Evolutionary conservation across 2,888 invertebrate species (phyloP).

Genomic region (Mesoligia furuncula): DNA sequence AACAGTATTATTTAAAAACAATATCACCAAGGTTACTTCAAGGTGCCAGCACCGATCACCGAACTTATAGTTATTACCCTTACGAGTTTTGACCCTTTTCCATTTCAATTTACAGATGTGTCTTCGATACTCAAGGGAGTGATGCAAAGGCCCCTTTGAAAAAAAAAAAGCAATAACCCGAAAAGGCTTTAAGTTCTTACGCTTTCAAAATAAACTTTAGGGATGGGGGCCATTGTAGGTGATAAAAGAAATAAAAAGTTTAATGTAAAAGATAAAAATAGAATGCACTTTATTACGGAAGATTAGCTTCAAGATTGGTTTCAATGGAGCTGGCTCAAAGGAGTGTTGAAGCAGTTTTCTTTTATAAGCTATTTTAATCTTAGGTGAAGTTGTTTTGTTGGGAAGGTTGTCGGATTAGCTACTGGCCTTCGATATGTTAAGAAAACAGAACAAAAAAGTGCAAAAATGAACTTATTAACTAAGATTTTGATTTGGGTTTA

Average conservation of each 20-base stretch:
- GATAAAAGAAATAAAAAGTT: slow-evolving; percentile 61
- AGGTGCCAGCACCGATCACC: slow-evolving; percentile 70
- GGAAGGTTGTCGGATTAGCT: slow-evolving; percentile 6
- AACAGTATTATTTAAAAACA: slow-evolving; percentile 34
- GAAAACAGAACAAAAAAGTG: background rate
- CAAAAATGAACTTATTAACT: background rate
- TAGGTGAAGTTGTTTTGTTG: slow-evolving; percentile 3
- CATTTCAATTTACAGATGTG: slow-evolving; percentile 85
- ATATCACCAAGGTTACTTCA: slow-evolving; percentile 60
- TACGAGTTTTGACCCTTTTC: slow-evolving; percentile 84
- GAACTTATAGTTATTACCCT: slow-evolving; percentile 81
- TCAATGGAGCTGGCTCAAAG: slow-evolving; percentile 32
- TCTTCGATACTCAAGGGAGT: slow-evolving; percentile 80
- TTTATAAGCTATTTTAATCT: slow-evolving; percentile 33
- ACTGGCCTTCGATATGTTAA: background rate
- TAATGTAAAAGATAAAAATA: slow-evolving; percentile 57
- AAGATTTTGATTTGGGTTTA: background rate
- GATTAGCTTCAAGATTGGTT: slow-evolving; percentile 44
- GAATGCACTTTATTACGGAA: slow-evolving; percentile 56
- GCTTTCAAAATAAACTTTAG: slow-evolving; percentile 69
- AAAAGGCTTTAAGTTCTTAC: slow-evolving; percentile 74
- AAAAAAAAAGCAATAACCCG: slow-evolving; percentile 74
- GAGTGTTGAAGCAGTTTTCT: slow-evolving; percentile 35
- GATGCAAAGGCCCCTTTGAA: slow-evolving; percentile 74
- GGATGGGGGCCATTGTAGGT: slow-evolving; percentile 55